phyloP scores from a whole-genome alignment of 1,140 invertebrate species.

The Macrosteles quadrilineatus region DNA sequence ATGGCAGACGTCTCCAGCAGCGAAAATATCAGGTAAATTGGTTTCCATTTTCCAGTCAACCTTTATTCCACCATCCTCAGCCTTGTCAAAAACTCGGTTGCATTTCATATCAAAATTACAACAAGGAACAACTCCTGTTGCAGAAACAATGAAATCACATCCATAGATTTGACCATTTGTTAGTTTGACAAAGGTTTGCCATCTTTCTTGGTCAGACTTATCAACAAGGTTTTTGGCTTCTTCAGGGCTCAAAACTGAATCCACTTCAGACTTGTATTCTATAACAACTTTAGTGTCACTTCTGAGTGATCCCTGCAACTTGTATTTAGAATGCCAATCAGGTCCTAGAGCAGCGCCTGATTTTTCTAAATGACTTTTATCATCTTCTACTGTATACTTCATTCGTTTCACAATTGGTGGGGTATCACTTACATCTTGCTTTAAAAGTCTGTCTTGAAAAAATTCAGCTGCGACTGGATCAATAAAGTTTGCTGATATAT shows the following conservation, averaged over 20 bases:
- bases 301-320: slow-evolving; percentile 58
- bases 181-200: slow-evolving; percentile 73
- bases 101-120: slow-evolving; percentile 58
- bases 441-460: slow-evolving; percentile 62
- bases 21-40: slow-evolving; percentile 76
- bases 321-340: slow-evolving; percentile 83
- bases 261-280: slow-evolving; percentile 74
- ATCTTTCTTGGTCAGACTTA: slow-evolving; percentile 52
- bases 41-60: slow-evolving; percentile 90
- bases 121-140: slow-evolving; percentile 87
- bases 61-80: slow-evolving; percentile 71
- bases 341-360: slow-evolving; percentile 89
- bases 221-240: slow-evolving; percentile 31
- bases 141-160: slow-evolving; percentile 94
- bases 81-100: slow-evolving; percentile 55
- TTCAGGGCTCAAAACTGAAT: slow-evolving; percentile 50
- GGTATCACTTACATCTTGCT: slow-evolving; percentile 41
- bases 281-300: slow-evolving; percentile 50
- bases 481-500: slow-evolving; percentile 91
- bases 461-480: slow-evolving; percentile 96
- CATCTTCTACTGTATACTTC: slow-evolving; percentile 62
- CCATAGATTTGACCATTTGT: slow-evolving; percentile 73
- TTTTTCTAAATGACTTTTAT: slow-evolving; percentile 40
- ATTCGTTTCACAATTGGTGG: slow-evolving; percentile 61
- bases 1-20: slow-evolving; percentile 92